phyloP scores from a whole-genome alignment of 2,797 vertebrate species.

The Urophycis tenuis region DNA sequence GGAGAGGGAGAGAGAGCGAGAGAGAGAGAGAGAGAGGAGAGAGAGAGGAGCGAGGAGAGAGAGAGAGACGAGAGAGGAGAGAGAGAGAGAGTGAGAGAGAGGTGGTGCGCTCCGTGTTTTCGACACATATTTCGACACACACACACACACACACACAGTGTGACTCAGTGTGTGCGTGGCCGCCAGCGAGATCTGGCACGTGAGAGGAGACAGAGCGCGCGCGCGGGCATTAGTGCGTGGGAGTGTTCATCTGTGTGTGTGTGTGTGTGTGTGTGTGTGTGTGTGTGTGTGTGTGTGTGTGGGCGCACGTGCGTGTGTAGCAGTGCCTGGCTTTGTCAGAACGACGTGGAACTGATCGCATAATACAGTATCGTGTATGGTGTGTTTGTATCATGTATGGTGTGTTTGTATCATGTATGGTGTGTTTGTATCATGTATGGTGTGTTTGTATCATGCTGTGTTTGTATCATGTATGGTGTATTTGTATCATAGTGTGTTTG shows the following conservation, averaged over 20 bases:
- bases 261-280: background rate
- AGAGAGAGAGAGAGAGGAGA: conserved; percentile 7
- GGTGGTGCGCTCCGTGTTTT: background rate
- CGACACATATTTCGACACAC: background rate
- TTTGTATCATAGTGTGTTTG: too few relatives aligned
- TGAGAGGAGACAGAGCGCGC: conserved; percentile 44
- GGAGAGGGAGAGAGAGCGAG: conserved; percentile 23
- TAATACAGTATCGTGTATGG: too few relatives aligned
- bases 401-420: too few relatives aligned
- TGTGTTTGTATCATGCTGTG: too few relatives aligned
- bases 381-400: too few relatives aligned
- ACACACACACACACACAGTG: conserved; percentile 1
- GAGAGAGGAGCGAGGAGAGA: background rate
- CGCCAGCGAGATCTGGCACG: conserved; percentile 42
- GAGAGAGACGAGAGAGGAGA: background rate
- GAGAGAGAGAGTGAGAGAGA: conserved; percentile 3
- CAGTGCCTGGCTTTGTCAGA: background rate
- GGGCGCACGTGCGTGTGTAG: background rate
- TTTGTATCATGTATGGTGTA: too few relatives aligned
- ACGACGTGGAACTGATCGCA: too few relatives aligned
- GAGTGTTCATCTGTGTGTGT: conserved; percentile 15
- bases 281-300: background rate
- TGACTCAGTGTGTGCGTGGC: conserved; percentile 12
- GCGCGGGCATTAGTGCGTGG: conserved; percentile 8
- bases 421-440: too few relatives aligned